A percentile compares a stretch with the other conserved stretches of the same genome.
phyloP scores from a whole-genome alignment of 2,888 invertebrate genomes.

The Euphydryas editha region DNA sequence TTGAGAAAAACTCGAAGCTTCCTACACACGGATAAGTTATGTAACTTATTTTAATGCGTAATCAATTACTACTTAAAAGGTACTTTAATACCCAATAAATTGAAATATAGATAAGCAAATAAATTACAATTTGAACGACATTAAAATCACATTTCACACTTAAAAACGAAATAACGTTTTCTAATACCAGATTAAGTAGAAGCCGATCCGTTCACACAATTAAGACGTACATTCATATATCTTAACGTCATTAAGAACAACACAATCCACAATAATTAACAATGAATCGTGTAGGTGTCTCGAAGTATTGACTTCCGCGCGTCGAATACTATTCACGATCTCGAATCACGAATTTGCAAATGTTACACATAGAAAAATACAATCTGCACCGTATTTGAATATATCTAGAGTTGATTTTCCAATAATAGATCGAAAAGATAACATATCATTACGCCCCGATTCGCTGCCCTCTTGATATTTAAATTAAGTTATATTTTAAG shows the following conservation, averaged over 20 bases:
- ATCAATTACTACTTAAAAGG: not conserved
- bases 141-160: not conserved
- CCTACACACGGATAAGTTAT: too few species aligned
- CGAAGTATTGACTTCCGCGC: slow-evolving; percentile 45
- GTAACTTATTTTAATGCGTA: not conserved
- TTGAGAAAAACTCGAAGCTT: too few species aligned
- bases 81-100: not conserved
- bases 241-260: slow-evolving; percentile 34
- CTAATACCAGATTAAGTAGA: slow-evolving; percentile 16
- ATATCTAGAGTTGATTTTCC: slow-evolving; percentile 30
- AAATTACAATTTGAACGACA: not conserved
- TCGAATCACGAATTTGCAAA: slow-evolving; percentile 47
- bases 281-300: slow-evolving; percentile 45
- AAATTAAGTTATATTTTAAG: slow-evolving; percentile 42
- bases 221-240: slow-evolving; percentile 35
- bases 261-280: slow-evolving; percentile 44
- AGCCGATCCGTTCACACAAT: slow-evolving; percentile 32
- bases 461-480: slow-evolving; percentile 43
- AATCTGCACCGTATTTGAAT: slow-evolving; percentile 29
- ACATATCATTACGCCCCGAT: slow-evolving; percentile 37
- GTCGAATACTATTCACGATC: slow-evolving; percentile 48
- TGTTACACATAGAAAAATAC: slow-evolving; percentile 25
- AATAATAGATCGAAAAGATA: slow-evolving; percentile 28
- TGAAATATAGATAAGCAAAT: not conserved
- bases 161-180: slow-evolving; percentile 8